Evolutionary conservation across 2,888 invertebrate genomes (phyloP).

Genomic region (Theretra japonica): DNA sequence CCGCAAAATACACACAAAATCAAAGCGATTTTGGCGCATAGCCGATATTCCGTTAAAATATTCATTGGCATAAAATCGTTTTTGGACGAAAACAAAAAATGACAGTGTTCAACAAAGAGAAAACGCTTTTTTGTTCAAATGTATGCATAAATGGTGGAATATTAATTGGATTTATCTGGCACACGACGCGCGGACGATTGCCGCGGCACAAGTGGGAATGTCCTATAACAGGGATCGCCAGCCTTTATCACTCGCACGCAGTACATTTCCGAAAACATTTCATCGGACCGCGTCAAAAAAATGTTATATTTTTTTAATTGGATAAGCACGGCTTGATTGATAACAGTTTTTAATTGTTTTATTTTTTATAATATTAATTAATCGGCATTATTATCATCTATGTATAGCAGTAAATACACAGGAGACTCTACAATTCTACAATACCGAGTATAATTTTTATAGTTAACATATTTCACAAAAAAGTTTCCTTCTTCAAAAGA

Average conservation of each 20-base stretch:
- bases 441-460: too few species aligned
- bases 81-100: conserved; percentile 16
- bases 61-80: conserved; percentile 25
- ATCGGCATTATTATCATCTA: too few species aligned
- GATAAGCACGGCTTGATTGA: background rate
- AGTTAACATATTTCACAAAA: too few species aligned
- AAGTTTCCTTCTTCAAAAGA: too few species aligned
- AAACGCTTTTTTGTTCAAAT: conserved; percentile 18
- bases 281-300: background rate
- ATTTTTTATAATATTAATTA: too few species aligned
- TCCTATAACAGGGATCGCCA: background rate
- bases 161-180: conserved; percentile 22
- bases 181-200: background rate
- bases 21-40: background rate
- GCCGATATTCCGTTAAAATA: conserved; percentile 21
- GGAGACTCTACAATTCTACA: too few species aligned
- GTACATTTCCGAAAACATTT: background rate
- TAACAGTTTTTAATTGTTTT: too few species aligned
- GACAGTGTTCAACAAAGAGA: conserved; percentile 22
- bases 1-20: background rate
- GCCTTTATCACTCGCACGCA: background rate
- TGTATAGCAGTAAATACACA: too few species aligned
- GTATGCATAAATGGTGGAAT: conserved; percentile 24
- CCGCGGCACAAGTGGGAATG: background rate
- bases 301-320: background rate